Evolutionary conservation across 2,113 vertebrate genomes (phyloP).

Genomic region (Myanophis thanlyinensis): DNA sequence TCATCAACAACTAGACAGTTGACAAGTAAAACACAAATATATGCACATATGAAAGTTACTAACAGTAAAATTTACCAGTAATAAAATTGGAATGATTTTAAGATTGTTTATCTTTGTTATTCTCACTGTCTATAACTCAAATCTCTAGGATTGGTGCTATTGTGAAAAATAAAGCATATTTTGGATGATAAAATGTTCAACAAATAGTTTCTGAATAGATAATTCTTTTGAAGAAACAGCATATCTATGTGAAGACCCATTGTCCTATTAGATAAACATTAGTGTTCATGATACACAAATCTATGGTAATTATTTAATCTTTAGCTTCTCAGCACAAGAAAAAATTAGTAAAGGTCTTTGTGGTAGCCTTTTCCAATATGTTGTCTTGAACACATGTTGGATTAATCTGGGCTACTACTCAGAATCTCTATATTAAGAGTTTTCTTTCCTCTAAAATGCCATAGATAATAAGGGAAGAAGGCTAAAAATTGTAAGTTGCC

Average conservation of each 20-base stretch:
- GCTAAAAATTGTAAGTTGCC: background rate
- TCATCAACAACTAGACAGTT: conserved; percentile 32
- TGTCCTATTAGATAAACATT: background rate
- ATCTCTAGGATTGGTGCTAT: conserved; percentile 33
- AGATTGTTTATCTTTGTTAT: conserved; percentile 28
- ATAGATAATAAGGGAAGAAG: background rate
- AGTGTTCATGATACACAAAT: background rate
- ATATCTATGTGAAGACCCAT: background rate
- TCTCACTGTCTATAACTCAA: conserved; percentile 43
- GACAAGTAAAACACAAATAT: conserved; percentile 27
- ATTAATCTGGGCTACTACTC: background rate
- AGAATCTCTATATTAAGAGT: background rate
- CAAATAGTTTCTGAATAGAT: conserved; percentile 6
- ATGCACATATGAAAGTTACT: conserved; percentile 16
- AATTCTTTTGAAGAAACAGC: conserved; percentile 8
- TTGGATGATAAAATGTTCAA: background rate
- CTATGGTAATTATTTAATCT: background rate
- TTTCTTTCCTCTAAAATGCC: background rate
- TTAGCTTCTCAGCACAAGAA: background rate
- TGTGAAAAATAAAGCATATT: background rate
- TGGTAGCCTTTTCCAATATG: background rate
- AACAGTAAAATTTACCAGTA: conserved; percentile 33
- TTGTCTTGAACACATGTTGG: background rate
- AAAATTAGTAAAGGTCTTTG: background rate
- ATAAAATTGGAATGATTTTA: conserved; percentile 18